Percentiles rank a stretch among this genome's conserved stretches.
phyloP scores from a whole-genome alignment of 1,140 invertebrate species.

The Zaprionus nigranus region DNA sequence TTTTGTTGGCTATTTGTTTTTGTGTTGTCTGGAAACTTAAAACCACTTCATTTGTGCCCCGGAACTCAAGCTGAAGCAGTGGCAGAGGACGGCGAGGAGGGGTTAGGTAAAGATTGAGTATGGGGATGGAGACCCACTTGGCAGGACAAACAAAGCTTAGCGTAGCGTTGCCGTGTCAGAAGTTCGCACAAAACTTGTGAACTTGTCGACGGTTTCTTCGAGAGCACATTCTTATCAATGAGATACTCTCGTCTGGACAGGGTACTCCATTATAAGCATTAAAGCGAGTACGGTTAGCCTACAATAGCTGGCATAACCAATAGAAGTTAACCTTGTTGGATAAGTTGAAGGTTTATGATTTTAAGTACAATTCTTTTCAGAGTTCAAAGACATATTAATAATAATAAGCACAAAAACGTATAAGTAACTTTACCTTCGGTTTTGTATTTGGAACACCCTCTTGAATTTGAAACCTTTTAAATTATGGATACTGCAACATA shows the following conservation, averaged over 20 bases:
- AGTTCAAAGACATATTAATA: too few relatives aligned
- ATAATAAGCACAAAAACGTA: too few relatives aligned
- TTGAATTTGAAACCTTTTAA: too few relatives aligned
- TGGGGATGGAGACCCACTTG: slow-evolving; percentile 35
- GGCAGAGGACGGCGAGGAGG: neutral
- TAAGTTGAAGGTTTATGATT: too few relatives aligned
- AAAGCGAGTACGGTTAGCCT: too few relatives aligned
- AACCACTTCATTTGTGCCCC: slow-evolving; percentile 58
- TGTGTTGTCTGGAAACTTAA: slow-evolving; percentile 53
- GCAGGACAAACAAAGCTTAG: slow-evolving; percentile 23
- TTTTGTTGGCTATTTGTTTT: slow-evolving; percentile 27
- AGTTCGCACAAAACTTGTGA: slow-evolving; percentile 80
- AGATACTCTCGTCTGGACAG: neutral
- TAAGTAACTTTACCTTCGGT: too few relatives aligned
- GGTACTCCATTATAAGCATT: neutral
- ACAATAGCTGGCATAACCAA: too few relatives aligned
- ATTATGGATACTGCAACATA: too few relatives aligned
- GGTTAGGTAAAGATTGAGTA: neutral
- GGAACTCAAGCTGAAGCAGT: neutral
- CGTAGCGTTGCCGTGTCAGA: slow-evolving; percentile 56
- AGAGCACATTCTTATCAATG: neutral
- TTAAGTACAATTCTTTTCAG: too few relatives aligned
- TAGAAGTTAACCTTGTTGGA: too few relatives aligned
- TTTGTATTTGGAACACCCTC: too few relatives aligned
- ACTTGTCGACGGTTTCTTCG: slow-evolving; percentile 47